phyloP scores from a whole-genome alignment of 2,888 invertebrate species.

The Unio delphinus region DNA sequence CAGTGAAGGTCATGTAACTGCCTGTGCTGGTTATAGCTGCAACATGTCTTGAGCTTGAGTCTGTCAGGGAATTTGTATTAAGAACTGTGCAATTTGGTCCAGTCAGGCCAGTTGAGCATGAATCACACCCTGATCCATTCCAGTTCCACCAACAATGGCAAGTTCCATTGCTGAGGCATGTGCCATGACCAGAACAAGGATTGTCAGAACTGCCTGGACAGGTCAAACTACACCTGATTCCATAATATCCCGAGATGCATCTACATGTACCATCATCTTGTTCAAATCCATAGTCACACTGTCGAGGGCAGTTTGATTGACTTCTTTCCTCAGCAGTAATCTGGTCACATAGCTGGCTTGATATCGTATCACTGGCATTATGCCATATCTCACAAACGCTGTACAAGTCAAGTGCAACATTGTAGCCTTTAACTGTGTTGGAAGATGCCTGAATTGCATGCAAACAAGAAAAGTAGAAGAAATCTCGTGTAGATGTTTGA shows the following conservation, averaged over 20 bases:
- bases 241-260: constrained; percentile 46
- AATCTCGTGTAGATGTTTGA: constrained; percentile 10
- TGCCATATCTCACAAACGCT: constrained; percentile 29
- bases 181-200: constrained; percentile 49
- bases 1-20: constrained; percentile 43
- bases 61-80: constrained; percentile 13
- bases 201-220: constrained; percentile 49
- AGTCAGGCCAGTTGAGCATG: constrained; percentile 24
- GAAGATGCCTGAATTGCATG: constrained; percentile 21
- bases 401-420: constrained; percentile 28
- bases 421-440: constrained; percentile 20
- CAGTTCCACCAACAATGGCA: constrained; percentile 54
- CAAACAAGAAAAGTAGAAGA: constrained; percentile 20
- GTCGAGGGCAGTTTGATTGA: constrained; percentile 30
- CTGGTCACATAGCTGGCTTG: constrained; percentile 12
- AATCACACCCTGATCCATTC: constrained; percentile 37
- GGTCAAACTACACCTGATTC: constrained; percentile 25
- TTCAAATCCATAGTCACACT: constrained; percentile 39
- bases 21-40: constrained; percentile 44
- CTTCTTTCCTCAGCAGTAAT: constrained; percentile 15
- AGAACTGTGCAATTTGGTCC: constrained; percentile 46
- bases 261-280: constrained; percentile 27
- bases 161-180: constrained; percentile 33
- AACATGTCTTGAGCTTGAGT: constrained; percentile 15
- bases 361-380: constrained; percentile 11